These are phyloP conservation scores for Pelecanus crispus DNA, from an alignment of 2,113 vertebrate species.

Conservation along the genomic window DNA sequence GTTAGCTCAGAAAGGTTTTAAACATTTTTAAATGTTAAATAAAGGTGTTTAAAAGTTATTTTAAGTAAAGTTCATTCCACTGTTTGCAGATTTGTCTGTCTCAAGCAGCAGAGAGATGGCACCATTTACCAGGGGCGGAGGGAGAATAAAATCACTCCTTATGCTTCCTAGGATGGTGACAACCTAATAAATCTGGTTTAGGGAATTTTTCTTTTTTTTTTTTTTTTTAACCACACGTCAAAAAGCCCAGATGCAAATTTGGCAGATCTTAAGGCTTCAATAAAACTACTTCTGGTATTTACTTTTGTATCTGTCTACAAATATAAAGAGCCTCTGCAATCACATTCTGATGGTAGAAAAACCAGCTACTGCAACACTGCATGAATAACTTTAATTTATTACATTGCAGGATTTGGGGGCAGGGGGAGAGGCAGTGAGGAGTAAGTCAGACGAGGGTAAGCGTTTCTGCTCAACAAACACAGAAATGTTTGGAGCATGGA, in stretches of 20 bases:
- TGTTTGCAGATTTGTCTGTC: not conserved
- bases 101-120: not conserved
- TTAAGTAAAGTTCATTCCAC: not conserved
- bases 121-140: not conserved
- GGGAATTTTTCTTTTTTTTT: not conserved
- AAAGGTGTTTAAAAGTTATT: not conserved
- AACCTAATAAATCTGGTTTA: not conserved
- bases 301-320: not conserved
- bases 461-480: not conserved
- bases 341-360: not conserved
- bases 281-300: not conserved
- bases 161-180: not conserved
- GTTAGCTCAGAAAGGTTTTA: not conserved
- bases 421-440: not conserved
- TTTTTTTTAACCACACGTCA: not conserved
- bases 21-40: not conserved
- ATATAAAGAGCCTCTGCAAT: not conserved
- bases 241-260: not conserved
- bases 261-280: not conserved
- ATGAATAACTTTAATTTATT: not conserved
- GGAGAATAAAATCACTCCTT: not conserved
- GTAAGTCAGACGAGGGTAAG: not conserved
- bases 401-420: not conserved
- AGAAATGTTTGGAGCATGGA: not conserved
- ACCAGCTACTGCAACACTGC: not conserved